These are phyloP conservation scores for Tichodroma muraria DNA, from an alignment of 2,113 vertebrate genomes.

Conservation along the genomic window DNA sequence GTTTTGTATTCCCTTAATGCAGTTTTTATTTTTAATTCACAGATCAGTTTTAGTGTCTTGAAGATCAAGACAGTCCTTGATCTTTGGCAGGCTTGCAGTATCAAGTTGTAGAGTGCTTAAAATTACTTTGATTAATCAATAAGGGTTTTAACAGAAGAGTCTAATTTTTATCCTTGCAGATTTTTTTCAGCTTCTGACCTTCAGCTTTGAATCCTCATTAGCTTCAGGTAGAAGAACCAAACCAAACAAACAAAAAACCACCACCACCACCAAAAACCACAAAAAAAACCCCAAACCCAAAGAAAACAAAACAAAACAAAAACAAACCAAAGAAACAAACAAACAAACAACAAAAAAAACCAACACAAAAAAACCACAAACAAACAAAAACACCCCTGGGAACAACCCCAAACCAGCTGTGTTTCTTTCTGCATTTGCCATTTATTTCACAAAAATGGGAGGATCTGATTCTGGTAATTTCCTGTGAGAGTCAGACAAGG, in stretches of 20 bases:
- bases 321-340: not conserved
- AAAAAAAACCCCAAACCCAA: no score
- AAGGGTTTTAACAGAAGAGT: not conserved
- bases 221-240: not conserved
- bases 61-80: not conserved
- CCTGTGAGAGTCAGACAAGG: not conserved
- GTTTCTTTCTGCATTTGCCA: not conserved
- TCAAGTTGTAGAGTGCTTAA: not conserved
- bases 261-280: not conserved
- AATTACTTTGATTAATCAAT: not conserved
- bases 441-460: not conserved
- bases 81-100: not conserved
- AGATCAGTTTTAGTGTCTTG: not conserved
- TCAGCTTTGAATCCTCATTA: not conserved
- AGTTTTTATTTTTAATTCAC: not conserved
- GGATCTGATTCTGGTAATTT: not conserved
- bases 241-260: not conserved
- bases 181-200: not conserved
- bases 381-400: no score
- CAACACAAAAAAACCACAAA: not conserved
- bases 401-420: accelerated
- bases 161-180: not conserved
- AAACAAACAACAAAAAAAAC: not conserved
- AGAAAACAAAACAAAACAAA: not conserved
- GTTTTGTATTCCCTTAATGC: not conserved